These are phyloP conservation scores for Centropristis striata DNA, from an alignment of 2,113 vertebrate genomes.

Conservation along the genomic window DNA sequence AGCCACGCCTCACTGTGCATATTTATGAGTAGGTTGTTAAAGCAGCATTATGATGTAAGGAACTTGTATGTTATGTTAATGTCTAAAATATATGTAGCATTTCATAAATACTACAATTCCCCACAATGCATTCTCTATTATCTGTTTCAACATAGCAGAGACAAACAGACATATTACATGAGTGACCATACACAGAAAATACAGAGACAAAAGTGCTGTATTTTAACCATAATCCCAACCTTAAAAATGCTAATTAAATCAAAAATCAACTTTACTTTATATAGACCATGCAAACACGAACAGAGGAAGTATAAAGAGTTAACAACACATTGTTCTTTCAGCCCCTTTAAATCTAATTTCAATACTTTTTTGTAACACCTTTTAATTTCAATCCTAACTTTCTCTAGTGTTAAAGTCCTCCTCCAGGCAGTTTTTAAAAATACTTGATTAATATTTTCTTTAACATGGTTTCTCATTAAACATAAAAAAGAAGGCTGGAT, in stretches of 20 bases:
- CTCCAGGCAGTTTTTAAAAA: too few relatives aligned
- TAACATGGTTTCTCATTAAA: too few relatives aligned
- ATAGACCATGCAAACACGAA: too few relatives aligned
- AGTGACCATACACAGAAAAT: constrained; percentile 1
- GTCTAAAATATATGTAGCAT: constrained; percentile 27
- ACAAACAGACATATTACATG: too few relatives aligned
- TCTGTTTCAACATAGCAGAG: too few relatives aligned
- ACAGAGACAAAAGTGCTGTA: neutral
- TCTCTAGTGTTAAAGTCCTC: too few relatives aligned
- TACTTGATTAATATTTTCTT: too few relatives aligned
- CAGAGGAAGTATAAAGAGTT: neutral
- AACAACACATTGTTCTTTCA: neutral
- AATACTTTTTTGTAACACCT: too few relatives aligned
- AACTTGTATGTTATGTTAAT: constrained; percentile 27
- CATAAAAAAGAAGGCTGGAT: too few relatives aligned
- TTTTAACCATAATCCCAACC: neutral
- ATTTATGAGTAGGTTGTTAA: constrained; percentile 51
- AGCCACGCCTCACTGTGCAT: constrained; percentile 51
- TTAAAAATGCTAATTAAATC: constrained; percentile 1
- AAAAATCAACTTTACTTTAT: neutral
- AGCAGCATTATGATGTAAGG: constrained; percentile 36
- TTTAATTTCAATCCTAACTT: too few relatives aligned
- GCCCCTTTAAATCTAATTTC: neutral
- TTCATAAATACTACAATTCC: constrained; percentile 7
- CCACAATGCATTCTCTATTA: constrained; percentile 15